Evolutionary conservation across 2,888 invertebrate genomes (phyloP), one percentile per base, ranked within the genome.

Genomic region (Melitaea athalia): DNA sequence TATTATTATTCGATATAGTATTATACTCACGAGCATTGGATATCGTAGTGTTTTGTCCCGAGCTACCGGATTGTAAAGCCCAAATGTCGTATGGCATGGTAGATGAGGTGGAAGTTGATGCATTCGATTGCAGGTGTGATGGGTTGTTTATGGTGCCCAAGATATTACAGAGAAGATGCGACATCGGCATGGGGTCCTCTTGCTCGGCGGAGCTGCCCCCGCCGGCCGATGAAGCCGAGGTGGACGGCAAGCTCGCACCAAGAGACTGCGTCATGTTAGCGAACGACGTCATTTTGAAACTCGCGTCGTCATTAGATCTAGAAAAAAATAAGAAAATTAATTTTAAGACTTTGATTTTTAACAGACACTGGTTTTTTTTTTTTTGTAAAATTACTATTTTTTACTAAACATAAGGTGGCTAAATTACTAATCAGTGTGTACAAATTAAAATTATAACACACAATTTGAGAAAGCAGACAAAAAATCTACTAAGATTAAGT

Each of bases 81-180:
- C 89, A 89, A 75, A 89, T 87, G 79, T 91, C 89, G 78, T 89
- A 92, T 68, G 93, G 89, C 83, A 90, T 86, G 15, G 82, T 78
- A 67, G 91, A 84, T 67, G 87, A 85, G 68, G 89, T 81, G 63
- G 90, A 84, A 59, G 89, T 85, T 71, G 91, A 83, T 63, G 86
- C 74, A 33, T 76, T 71, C 72, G 81, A 68, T 55, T 84, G 85
- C 69, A 87, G 82, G 78, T 80, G 85, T 73, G 89, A 81, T 68
- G 89, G 89, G 76, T 88, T 90, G 79, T 90, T 91, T 91, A 91
- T 91, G 82, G 91, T 93, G 80, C 93, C 94, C 73, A 94, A 86
- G 69, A 94, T 88, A 78, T 92, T 93, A 83, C 92, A 91, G 78
- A 93, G 86, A 81, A 93, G 88, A 80, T 91, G 91, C 42, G 89